Evolutionary conservation across 2,888 invertebrate genomes (phyloP).

Genomic region (Homarus gammarus): DNA sequence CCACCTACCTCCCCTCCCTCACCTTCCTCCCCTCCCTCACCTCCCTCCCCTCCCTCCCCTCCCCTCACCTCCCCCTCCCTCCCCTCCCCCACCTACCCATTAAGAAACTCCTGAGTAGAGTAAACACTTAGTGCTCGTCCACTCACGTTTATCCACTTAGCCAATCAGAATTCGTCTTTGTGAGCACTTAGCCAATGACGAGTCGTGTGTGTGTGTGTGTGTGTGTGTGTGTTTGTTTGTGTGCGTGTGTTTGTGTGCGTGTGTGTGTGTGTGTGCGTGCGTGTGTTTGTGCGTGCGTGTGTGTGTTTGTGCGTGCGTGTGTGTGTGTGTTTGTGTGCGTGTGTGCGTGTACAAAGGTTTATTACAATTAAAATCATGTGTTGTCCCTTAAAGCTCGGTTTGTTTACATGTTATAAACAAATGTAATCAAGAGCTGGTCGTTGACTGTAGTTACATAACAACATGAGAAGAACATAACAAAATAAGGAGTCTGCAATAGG

Average conservation of each 20-base stretch:
- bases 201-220: neutral
- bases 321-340: no score
- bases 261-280: neutral
- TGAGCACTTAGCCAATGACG: neutral
- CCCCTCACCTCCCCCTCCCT: neutral
- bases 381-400: no score
- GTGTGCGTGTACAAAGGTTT: no score
- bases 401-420: no score
- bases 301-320: no score
- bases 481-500: no score
- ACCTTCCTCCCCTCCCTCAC: neutral
- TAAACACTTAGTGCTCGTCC: neutral
- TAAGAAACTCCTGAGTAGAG: neutral
- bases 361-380: no score
- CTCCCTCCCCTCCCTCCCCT: neutral
- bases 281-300: neutral
- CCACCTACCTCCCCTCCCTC: no score
- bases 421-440: no score
- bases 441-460: no score
- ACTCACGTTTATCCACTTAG: neutral
- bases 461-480: no score
- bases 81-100: neutral
- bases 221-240: neutral
- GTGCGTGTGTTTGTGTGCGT: neutral
- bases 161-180: constrained; percentile 11